A percentile compares a stretch with the other conserved stretches of the same genome.
Evolutionary conservation across 2,797 vertebrate species (phyloP).

Genomic region (Sternotherus odoratus): DNA sequence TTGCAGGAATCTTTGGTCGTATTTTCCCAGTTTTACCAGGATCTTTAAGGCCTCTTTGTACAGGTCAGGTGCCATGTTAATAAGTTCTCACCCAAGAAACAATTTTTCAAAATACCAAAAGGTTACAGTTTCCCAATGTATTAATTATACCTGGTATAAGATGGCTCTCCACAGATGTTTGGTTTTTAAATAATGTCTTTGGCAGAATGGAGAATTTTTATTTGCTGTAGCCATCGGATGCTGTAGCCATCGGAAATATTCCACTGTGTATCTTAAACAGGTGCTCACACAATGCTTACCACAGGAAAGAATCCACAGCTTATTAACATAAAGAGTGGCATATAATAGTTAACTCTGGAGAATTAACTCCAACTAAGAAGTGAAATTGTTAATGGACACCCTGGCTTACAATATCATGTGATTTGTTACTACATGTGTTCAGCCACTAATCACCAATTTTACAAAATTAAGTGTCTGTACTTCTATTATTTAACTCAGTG

Average conservation of each 20-base stretch:
- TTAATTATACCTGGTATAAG: neutral
- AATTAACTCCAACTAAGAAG: neutral
- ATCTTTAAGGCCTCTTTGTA: neutral
- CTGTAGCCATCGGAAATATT: neutral
- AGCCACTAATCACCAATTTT: constrained; percentile 13
- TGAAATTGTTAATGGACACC: neutral
- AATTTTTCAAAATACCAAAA: neutral
- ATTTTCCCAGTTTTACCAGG: neutral
- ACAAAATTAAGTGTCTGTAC: neutral
- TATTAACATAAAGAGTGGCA: constrained; percentile 15
- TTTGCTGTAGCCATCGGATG: too few relatives aligned
- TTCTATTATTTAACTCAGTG: neutral
- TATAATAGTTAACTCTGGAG: neutral
- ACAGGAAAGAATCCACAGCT: constrained; percentile 25
- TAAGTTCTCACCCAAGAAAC: neutral
- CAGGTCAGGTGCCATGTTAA: neutral
- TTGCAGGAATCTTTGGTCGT: neutral
- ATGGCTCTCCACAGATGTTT: neutral
- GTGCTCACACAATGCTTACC: neutral
- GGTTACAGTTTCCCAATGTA: neutral
- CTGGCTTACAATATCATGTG: constrained; percentile 3
- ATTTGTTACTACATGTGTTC: neutral
- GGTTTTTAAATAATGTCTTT: neutral
- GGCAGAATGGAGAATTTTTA: neutral
- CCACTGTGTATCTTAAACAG: neutral